Base-by-base conservation (phyloP, 2,113 vertebrate genomes). In the Pluvialis apricaria region DNA sequence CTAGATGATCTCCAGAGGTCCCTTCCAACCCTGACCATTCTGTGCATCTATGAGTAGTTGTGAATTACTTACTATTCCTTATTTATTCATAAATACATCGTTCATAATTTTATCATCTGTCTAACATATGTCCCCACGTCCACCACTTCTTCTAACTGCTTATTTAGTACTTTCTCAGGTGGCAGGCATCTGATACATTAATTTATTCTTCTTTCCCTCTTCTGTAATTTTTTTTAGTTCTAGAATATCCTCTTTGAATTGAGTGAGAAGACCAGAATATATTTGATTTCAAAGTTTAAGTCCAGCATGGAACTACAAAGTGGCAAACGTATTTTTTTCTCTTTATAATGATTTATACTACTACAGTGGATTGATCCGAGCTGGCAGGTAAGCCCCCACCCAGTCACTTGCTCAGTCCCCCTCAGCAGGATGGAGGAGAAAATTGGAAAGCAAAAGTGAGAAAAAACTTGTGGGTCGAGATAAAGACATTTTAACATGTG, bases 371-470 rank as follows among this genome's bases (percentile, higher is more conserved):
- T 51, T 61, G 45, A 62, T 61, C 9, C 2, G 45, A 61, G 3
- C 5, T 57, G 44, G 31, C 17, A 82, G 11, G 5, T 61, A 51
- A 65, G 3, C 3, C 10, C 15, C 9, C 3, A 38, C 7, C 32
- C 14, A 49, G 10, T 54, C n/a, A 8, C 15, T 60, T 9, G 0
- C 4, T 84, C 49, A 65, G 1, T 84, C 9, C 3, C 2, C 13
- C 32, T 90, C 49, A 78, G 36, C 1, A 0, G 16, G 28, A 20
- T 21, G 11, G 4, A 49, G 16, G 5, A 78, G 36, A 78, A 3
- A 70, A 70, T 47, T 3, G 9, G 78, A 81, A 51, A 7, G 11
- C 0, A 73, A 78, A 82, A 70, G 7, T 42, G 29, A 65, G 44
- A 70, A 73, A 79, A 88, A 81, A 34, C 2, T 51, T 4, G 2